Base-by-base conservation (phyloP, 1,140 invertebrate genomes). In the Drosophila punjabiensis region DNA sequence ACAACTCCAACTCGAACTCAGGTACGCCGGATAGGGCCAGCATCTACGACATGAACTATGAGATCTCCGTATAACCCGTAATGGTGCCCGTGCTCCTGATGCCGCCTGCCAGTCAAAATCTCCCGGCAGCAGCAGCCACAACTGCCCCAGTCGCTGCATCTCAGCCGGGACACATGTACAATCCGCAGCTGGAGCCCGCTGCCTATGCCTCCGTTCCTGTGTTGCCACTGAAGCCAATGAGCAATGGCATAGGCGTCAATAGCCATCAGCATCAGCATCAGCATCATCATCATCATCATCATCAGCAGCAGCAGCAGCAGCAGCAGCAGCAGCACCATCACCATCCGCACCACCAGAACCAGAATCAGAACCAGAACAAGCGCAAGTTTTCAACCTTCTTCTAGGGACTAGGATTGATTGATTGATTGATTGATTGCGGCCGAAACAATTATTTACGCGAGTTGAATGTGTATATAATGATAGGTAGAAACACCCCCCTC, bases 1-100 rank as follows among this genome's bases (percentile, higher is more conserved):
- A 53, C 32, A 84, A 62, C 53, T 50, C 76, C 18, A 64, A 64
- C 28, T 60, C 95, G 94, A 8, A 94, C 7, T 68, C 96, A 24
- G 95, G 96, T 28, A 96, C 96, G n/a, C 96, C 95, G 30, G 97
- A 98, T 92, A 95, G 97, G 73, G 96, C 96, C 75, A 98, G 97
- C 94, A 96, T 98, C 65, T 98, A 98, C 93, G 98, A 98, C 93
- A 98, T 98, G 96, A 98, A 98, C 94, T 98, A 98, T 94, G 98
- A 99, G 94, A 98, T 98, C 94, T 98, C 98, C 64, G 98, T 98
- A 93, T 93, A 93, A 93, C 92, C 92, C 90, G 91, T 93, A 85
- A 85, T 92, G 82, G 91, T 92, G 74, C 91, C 91, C 41, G 91
- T 92, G 70, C 84, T 92, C 61, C 56, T 90, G 52, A 88, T 92